Percentiles rank a stretch among this genome's conserved stretches.
Conservation (phyloP, 2,797 vertebrate species). For the Chrosomus eos region DNA sequence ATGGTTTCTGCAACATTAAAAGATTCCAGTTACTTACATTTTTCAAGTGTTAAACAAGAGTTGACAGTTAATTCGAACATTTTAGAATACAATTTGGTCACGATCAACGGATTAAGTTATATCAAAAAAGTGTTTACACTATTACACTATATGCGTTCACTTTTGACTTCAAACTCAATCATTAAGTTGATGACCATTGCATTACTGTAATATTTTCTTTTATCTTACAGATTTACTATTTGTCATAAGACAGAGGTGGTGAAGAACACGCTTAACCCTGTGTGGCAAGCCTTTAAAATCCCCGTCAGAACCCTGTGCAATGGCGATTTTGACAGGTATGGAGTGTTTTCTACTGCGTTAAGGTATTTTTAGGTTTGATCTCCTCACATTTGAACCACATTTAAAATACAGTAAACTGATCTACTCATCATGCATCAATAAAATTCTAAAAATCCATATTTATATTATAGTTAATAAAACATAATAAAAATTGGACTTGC, state of each 20-base stretch:
- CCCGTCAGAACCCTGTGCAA: constrained; percentile 91
- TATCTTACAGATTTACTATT: constrained; percentile 86
- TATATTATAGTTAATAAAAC: neutral
- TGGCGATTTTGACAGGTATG: constrained; percentile 90
- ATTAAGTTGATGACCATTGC: neutral
- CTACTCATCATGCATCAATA: neutral
- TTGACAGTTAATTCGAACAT: neutral
- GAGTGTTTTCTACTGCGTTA: neutral
- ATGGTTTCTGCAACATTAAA: neutral
- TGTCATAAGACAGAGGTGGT: constrained; percentile 94
- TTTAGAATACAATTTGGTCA: neutral
- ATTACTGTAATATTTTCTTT: neutral
- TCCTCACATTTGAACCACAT: neutral
- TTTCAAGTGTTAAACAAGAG: neutral
- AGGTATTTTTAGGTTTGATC: neutral
- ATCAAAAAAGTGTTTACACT: neutral
- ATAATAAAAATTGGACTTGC: no score
- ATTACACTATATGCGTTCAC: neutral
- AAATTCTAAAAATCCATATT: neutral
- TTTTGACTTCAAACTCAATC: neutral
- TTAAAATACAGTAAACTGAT: neutral
- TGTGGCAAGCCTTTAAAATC: constrained; percentile 94
- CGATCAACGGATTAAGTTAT: neutral
- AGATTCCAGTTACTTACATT: neutral
- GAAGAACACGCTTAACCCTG: constrained; percentile 92